A percentile compares a stretch with the other conserved stretches of the same genome.
phyloP scores from a whole-genome alignment of 2,113 vertebrate species.

The Electrona antarctica region DNA sequence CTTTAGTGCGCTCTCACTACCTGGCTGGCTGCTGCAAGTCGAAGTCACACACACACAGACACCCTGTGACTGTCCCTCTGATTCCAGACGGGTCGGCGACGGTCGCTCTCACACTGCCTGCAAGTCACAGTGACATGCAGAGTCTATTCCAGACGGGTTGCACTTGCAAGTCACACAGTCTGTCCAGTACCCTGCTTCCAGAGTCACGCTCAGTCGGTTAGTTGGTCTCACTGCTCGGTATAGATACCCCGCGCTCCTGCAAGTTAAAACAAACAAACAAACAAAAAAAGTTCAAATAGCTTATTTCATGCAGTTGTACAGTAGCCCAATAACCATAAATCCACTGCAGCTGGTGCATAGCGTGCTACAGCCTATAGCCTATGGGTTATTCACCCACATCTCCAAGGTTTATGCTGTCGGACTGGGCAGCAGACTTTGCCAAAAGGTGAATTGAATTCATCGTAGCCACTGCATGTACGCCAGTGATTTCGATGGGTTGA shows the following conservation, averaged over 20 bases:
- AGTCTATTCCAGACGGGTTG: too few species aligned
- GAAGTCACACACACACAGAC: not conserved
- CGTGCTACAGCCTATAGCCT: not conserved
- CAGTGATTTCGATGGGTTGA: constrained; percentile 29
- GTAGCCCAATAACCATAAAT: constrained; percentile 61
- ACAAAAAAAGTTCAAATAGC: constrained; percentile 36
- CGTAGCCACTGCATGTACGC: not conserved
- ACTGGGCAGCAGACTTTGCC: not conserved
- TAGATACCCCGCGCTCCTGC: too few species aligned
- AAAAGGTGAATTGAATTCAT: constrained; percentile 26
- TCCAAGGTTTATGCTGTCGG: constrained; percentile 26
- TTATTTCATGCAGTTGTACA: constrained; percentile 66
- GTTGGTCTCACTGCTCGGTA: too few species aligned
- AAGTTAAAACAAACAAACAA: too few species aligned
- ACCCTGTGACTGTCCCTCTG: constrained; percentile 13
- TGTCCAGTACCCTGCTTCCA: too few species aligned
- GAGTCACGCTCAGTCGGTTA: too few species aligned
- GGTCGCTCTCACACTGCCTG: too few species aligned
- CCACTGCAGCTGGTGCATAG: constrained; percentile 54
- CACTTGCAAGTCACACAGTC: too few species aligned
- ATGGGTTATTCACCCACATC: constrained; percentile 35
- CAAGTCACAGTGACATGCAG: too few species aligned
- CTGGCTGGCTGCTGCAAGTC: not conserved
- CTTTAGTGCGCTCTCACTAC: constrained; percentile 52
- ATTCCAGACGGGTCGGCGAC: constrained; percentile 26